Percentiles rank a stretch among this genome's conserved stretches.
Evolutionary conservation across 2,113 vertebrate species (phyloP).

Genomic region (Laterallus jamaicensis): DNA sequence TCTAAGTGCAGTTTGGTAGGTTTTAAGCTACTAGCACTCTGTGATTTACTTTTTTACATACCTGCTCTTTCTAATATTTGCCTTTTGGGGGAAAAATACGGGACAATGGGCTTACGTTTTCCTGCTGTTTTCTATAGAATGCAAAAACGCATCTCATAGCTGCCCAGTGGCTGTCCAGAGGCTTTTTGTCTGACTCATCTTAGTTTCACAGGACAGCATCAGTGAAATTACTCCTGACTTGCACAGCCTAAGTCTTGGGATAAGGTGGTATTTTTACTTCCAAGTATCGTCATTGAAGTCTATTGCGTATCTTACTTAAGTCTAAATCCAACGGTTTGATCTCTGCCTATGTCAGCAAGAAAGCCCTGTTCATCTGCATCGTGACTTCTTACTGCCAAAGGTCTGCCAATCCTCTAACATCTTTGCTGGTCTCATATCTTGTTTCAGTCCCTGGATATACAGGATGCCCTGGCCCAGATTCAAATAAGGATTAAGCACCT

Average conservation of each 20-base stretch:
- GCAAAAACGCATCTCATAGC: background rate
- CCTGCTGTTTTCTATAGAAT: background rate
- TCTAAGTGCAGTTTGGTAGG: background rate
- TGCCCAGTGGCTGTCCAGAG: background rate
- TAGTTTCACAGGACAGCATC: background rate
- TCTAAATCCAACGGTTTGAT: conserved; percentile 44
- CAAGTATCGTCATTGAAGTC: background rate
- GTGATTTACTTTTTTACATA: background rate
- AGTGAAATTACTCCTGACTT: conserved; percentile 24
- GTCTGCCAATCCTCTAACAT: conserved; percentile 9
- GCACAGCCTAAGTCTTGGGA: background rate
- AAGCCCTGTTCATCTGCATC: background rate
- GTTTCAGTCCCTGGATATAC: conserved; percentile 37
- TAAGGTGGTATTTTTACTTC: conserved; percentile 35
- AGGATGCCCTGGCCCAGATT: conserved; percentile 45
- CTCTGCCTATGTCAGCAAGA: conserved; percentile 39
- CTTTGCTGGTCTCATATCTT: background rate
- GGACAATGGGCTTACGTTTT: background rate
- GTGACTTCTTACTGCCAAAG: background rate
- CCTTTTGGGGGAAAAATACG: background rate
- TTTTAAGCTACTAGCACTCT: background rate
- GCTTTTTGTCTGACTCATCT: background rate
- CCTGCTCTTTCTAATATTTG: background rate
- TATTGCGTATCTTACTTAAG: conserved; percentile 4
- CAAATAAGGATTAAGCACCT: conserved; percentile 64